Evolutionary conservation across 2,113 vertebrate species (phyloP).

Genomic region (Ciconia boyciana): DNA sequence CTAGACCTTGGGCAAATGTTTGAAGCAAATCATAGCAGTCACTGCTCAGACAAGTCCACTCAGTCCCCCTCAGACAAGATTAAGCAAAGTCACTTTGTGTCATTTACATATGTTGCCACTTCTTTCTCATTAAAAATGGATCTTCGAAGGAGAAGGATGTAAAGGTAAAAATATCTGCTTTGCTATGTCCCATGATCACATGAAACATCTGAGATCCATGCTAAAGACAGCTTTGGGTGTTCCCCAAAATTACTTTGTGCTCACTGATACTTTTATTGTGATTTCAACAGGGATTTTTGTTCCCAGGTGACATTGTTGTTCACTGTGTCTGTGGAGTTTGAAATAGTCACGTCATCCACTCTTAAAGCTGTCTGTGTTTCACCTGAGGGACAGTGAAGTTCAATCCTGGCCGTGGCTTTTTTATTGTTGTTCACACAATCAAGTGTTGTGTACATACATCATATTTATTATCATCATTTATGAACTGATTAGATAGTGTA

Average conservation of each 20-base stretch:
- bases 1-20: not conserved
- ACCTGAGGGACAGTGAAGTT: not conserved
- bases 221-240: not conserved
- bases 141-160: not conserved
- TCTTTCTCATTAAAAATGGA: not conserved
- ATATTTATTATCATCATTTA: not conserved
- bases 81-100: not conserved
- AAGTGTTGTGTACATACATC: fast-evolving
- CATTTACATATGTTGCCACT: not conserved
- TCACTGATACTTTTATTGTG: not conserved
- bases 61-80: not conserved
- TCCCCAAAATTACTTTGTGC: not conserved
- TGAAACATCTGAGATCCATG: not conserved
- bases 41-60: not conserved
- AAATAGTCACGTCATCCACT: not conserved
- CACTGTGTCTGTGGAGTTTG: not conserved
- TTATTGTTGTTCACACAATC: not conserved
- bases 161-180: not conserved
- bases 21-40: not conserved
- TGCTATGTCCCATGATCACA: not conserved
- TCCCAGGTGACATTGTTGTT: not conserved
- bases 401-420: not conserved
- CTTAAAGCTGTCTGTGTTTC: not conserved
- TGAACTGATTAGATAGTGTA: not conserved
- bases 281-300: not conserved